Evolutionary conservation across 2,888 invertebrate species (phyloP).

Genomic region (Lymantria dispar): DNA sequence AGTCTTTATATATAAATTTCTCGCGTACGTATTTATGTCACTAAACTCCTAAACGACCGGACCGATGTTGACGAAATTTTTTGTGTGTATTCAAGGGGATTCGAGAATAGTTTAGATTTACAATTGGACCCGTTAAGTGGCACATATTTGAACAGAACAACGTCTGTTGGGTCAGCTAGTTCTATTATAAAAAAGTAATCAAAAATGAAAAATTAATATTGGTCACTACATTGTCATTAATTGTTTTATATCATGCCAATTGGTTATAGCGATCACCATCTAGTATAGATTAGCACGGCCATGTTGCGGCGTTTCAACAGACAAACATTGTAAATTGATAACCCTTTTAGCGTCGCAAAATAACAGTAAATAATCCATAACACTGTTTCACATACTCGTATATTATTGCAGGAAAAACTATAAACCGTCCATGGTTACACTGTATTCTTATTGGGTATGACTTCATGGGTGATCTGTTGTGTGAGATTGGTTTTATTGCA

Average conservation of each 20-base stretch:
- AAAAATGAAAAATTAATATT: no score
- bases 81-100: no score
- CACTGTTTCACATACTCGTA: conserved; percentile 1
- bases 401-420: conserved; percentile 29
- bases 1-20: no score
- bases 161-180: no score
- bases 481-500: conserved; percentile 22
- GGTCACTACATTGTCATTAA: not conserved
- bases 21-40: no score
- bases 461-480: conserved; percentile 27
- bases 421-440: conserved; percentile 21
- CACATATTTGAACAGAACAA: no score
- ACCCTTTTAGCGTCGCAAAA: conserved; percentile 7
- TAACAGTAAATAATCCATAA: conserved; percentile 12
- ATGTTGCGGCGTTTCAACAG: conserved; percentile 4
- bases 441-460: conserved; percentile 7
- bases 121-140: no score
- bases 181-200: no score
- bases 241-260: not conserved
- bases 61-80: no score
- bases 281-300: conserved; percentile 2
- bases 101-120: no score
- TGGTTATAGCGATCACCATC: conserved; percentile 1
- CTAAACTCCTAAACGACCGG: no score
- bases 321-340: conserved; percentile 10